These are phyloP conservation scores for Podarcis siculus DNA, from an alignment of 2,797 vertebrate genomes.

Conservation along the genomic window DNA sequence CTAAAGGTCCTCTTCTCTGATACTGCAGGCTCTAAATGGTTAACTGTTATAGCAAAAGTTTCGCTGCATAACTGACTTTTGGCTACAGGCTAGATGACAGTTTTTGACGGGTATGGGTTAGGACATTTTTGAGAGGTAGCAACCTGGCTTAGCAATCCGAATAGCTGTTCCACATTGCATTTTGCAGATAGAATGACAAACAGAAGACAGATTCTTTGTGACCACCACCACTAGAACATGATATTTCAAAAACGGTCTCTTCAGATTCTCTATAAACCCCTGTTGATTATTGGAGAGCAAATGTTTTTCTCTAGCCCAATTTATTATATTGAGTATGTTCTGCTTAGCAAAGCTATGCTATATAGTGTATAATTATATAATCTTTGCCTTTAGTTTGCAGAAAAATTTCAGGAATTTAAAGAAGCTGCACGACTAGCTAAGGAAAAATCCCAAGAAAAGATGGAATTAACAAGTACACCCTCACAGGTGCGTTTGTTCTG, in stretches of 20 bases:
- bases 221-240: background rate
- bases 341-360: background rate
- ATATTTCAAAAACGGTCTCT: background rate
- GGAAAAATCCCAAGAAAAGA: slow-evolving; percentile 98
- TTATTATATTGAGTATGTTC: background rate
- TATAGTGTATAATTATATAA: background rate
- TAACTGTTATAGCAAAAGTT: background rate
- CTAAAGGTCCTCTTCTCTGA: background rate
- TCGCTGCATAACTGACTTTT: background rate
- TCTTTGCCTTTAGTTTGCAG: slow-evolving; percentile 90
- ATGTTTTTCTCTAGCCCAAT: background rate
- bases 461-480: slow-evolving; percentile 96
- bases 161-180: background rate
- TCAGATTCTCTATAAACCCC: background rate
- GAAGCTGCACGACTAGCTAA: slow-evolving; percentile 96
- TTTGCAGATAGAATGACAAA: background rate
- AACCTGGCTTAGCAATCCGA: background rate
- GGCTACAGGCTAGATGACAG: background rate
- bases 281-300: background rate
- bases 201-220: background rate
- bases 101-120: background rate
- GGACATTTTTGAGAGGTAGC: background rate
- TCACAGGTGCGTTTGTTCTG: slow-evolving; percentile 87
- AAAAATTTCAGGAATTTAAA: slow-evolving; percentile 99
- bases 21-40: background rate